Evolutionary conservation across 1,140 invertebrate genomes (phyloP), one percentile per base, ranked within the genome.

Genomic region (Lucilia sericata): DNA sequence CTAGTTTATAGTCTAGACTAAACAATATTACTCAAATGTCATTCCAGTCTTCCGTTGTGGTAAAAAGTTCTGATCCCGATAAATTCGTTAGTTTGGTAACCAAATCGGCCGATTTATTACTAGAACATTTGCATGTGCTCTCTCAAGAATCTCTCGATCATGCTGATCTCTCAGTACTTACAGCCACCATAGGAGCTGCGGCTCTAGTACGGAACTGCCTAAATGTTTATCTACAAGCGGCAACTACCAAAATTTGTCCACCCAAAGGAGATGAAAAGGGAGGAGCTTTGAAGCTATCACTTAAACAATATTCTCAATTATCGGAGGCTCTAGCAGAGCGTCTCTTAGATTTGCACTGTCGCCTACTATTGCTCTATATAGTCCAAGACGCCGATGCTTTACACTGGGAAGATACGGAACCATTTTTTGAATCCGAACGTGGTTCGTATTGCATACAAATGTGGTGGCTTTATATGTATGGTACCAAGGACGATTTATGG

Each of bases 401-500:
- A 13, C 93, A 93, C 87, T 96, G 93, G 95, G 93, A 93, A 86
- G 93, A 91, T 84, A 89, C 90, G 7, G 93, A 93, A 84, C 91
- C 92, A 2, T 95, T 93, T 87, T 94, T 92, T 86, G 95, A 95
- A 89, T 94, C 92, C 10, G 95, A 96, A 86, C 90, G 94, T 42
- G 95, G 94, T 2, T 96, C 95, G 2, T 96, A 95, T 74, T 94
- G 94, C 5, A 93, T 96, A 76, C 96, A 96, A 89, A 96, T 96
- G 93, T 97, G 96, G 96, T 95, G 95, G 94, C 92, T 96, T 5
- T 96, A 96, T 87, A 96, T 97, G 94, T 93, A 96, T 92, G 95
- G 96, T 94, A 95, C 94, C 5, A 93, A 93, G 86, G 93, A 94
- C 87, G 95, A 96, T 91, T 90, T 96, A 36, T 96, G 96, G 95